phyloP scores from a whole-genome alignment of 2,888 invertebrate species.

The Drosophila bunnanda region DNA sequence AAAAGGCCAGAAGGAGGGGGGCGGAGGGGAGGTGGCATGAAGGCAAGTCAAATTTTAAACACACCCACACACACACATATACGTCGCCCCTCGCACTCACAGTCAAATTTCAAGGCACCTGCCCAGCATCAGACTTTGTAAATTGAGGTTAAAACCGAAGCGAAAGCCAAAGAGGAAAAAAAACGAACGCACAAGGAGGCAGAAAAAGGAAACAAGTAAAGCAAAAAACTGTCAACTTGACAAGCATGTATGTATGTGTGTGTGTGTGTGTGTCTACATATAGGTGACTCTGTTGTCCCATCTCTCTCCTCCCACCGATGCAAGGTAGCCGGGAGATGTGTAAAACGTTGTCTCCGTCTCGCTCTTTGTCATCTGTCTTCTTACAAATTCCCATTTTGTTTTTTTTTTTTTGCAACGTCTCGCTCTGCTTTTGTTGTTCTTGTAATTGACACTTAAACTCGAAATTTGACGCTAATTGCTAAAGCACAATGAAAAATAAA shows the following conservation, averaged over 20 bases:
- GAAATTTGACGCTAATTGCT: conserved; percentile 79
- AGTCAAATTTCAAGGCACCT: conserved; percentile 71
- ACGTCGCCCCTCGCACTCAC: conserved; percentile 20
- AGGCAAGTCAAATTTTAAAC: conserved; percentile 61
- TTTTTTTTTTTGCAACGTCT: conserved; percentile 29
- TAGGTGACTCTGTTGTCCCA: conserved; percentile 19
- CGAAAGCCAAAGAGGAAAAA: conserved; percentile 49
- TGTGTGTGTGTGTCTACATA: not conserved
- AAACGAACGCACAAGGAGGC: conserved; percentile 30
- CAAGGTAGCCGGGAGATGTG: conserved; percentile 56
- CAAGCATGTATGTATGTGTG: conserved; percentile 18
- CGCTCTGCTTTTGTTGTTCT: conserved; percentile 32
- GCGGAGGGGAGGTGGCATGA: conserved; percentile 35
- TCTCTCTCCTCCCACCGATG: conserved; percentile 13
- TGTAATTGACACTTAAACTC: conserved; percentile 80
- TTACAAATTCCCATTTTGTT: not conserved
- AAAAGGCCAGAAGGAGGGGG: conserved; percentile 42
- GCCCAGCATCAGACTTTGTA: conserved; percentile 63
- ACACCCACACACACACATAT: conserved; percentile 26
- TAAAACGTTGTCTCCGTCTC: conserved; percentile 24
- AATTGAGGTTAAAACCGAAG: conserved; percentile 76
- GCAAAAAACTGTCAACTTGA: conserved; percentile 69
- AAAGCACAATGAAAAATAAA: conserved; percentile 36
- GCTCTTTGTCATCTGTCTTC: conserved; percentile 26
- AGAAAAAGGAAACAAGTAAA: conserved; percentile 9